Conservation (phyloP, 2,797 vertebrate genomes). For the Mergus octosetaceus region DNA sequence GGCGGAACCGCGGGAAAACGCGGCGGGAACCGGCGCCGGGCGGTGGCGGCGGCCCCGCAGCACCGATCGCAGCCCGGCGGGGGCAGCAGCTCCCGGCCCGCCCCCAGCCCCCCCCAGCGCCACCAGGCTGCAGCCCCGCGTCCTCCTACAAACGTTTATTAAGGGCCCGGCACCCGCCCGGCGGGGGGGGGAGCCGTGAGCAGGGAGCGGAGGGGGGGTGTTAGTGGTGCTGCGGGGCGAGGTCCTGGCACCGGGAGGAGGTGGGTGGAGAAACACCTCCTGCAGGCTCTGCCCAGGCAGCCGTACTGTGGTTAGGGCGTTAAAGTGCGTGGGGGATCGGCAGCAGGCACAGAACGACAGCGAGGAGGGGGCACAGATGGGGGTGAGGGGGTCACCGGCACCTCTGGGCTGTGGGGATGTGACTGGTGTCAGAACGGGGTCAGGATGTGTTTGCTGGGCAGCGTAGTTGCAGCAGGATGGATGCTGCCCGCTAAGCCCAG, state of each 20-base stretch:
- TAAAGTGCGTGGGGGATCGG: too few species aligned
- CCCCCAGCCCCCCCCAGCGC: background rate
- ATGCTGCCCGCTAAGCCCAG: background rate
- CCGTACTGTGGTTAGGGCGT: background rate
- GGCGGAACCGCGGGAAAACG: too few species aligned
- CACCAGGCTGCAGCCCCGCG: background rate
- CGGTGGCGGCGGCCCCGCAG: too few species aligned
- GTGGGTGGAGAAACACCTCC: fast-evolving
- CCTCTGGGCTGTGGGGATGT: background rate
- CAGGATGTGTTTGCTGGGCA: too few species aligned
- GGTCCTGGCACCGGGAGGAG: background rate
- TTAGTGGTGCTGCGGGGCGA: background rate
- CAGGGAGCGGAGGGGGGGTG: fast-evolving
- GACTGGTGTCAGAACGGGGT: background rate
- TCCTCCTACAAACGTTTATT: slow-evolving; percentile 66
- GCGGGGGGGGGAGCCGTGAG: background rate
- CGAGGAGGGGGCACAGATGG: fast-evolving
- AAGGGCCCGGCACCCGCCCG: background rate
- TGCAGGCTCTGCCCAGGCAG: fast-evolving
- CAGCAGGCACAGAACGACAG: too few species aligned
- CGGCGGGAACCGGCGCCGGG: too few species aligned
- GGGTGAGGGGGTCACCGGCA: background rate
- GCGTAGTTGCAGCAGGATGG: background rate
- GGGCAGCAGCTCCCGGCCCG: too few species aligned
- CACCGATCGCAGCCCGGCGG: too few species aligned